These are phyloP conservation scores for Ophion ventricosus DNA, from an alignment of 2,888 invertebrate genomes.

Conservation along the genomic window DNA sequence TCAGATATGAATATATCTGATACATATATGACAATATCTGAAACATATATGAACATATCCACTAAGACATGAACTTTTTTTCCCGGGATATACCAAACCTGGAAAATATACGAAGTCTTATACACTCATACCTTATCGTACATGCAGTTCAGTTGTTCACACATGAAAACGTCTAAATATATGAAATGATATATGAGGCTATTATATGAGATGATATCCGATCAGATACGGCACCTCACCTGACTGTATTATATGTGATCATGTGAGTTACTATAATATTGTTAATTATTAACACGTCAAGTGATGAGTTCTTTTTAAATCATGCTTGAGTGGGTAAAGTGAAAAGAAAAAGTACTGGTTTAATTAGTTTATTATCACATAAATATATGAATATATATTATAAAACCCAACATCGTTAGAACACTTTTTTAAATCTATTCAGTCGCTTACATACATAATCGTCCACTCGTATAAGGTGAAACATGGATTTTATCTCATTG, in stretches of 20 bases:
- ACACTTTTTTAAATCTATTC: slow-evolving; percentile 47
- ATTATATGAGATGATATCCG: too few relatives aligned
- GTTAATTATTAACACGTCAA: slow-evolving; percentile 15
- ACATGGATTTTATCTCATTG: slow-evolving; percentile 25
- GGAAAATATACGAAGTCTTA: too few relatives aligned
- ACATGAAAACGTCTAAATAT: too few relatives aligned
- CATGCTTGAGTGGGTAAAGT: slow-evolving; percentile 28
- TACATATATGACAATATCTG: too few relatives aligned
- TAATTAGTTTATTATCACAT: slow-evolving; percentile 28
- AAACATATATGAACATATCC: too few relatives aligned
- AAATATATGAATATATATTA: not conserved
- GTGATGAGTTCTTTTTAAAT: slow-evolving; percentile 31
- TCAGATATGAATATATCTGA: too few relatives aligned
- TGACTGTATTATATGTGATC: not conserved
- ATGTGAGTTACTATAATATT: slow-evolving; percentile 3
- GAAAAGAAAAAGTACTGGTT: slow-evolving; percentile 30
- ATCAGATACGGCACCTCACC: not conserved
- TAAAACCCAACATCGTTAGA: slow-evolving; percentile 20
- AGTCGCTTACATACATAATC: slow-evolving; percentile 55
- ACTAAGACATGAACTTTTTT: too few relatives aligned
- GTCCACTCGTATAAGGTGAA: slow-evolving; percentile 47
- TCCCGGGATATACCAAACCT: too few relatives aligned
- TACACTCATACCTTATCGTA: too few relatives aligned
- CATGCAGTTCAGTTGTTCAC: too few relatives aligned
- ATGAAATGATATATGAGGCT: too few relatives aligned